Conservation (phyloP, 2,888 invertebrate genomes). For the Agrilus mali region DNA sequence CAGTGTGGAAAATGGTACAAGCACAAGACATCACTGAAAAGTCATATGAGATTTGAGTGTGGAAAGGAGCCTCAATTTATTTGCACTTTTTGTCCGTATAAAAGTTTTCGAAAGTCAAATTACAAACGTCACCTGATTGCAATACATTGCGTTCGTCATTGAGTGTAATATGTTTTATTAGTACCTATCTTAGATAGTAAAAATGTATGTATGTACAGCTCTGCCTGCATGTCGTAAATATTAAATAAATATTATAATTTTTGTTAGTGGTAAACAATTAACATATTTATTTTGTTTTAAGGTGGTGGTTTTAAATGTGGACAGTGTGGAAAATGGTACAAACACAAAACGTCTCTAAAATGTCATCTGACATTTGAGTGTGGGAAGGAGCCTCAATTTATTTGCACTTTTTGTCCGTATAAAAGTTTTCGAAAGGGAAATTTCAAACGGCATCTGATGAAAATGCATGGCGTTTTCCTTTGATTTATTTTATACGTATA, state of each 20-base stretch:
- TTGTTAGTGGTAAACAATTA: no score
- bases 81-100: conserved; percentile 17
- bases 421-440: not conserved
- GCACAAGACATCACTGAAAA: conserved; percentile 9
- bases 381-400: conserved; percentile 19
- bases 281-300: no score
- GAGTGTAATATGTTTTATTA: not conserved
- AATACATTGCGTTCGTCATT: conserved; percentile 1
- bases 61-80: conserved; percentile 19
- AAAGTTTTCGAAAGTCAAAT: conserved; percentile 15
- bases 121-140: conserved; percentile 5
- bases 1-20: conserved; percentile 15
- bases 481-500: no score
- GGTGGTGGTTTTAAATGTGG: no score
- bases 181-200: no score
- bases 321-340: conserved; percentile 24
- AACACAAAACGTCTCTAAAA: conserved; percentile 23
- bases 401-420: conserved; percentile 10
- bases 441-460: not conserved
- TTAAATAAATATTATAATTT: no score
- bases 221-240: no score
- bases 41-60: conserved; percentile 18
- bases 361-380: conserved; percentile 24
- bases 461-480: not conserved
- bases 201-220: no score